phyloP scores from a whole-genome alignment of 2,888 invertebrate genomes.

The Euplexia lucipara region DNA sequence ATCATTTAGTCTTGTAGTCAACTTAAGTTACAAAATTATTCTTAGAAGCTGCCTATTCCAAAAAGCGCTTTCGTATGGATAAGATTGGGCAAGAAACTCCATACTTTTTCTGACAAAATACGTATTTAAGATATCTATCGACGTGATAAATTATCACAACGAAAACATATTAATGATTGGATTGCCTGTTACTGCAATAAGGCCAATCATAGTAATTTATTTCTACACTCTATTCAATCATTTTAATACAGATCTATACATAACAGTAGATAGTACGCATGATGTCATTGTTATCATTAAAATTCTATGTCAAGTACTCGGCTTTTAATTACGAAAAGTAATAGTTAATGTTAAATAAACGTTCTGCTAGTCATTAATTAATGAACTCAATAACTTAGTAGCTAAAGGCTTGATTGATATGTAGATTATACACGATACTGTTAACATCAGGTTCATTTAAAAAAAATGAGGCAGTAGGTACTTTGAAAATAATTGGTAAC shows the following conservation, averaged over 20 bases:
- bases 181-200: too few species aligned
- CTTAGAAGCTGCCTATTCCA: too few species aligned
- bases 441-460: too few species aligned
- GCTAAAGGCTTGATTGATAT: slow-evolving; percentile 16
- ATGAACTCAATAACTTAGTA: slow-evolving; percentile 29
- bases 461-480: too few species aligned
- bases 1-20: too few species aligned
- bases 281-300: slow-evolving; percentile 43
- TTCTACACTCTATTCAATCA: slow-evolving; percentile 1
- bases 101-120: too few species aligned
- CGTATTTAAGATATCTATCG: too few species aligned
- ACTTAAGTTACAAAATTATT: too few species aligned
- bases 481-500: background rate
- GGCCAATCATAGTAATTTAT: background rate
- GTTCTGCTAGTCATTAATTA: background rate
- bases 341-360: slow-evolving; percentile 16
- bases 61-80: too few species aligned
- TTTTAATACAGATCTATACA: slow-evolving; percentile 5
- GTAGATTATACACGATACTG: background rate
- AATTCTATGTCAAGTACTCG: slow-evolving; percentile 24
- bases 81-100: too few species aligned
- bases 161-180: too few species aligned
- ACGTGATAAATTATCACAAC: too few species aligned
- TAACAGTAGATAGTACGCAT: background rate
- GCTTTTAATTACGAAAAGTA: slow-evolving; percentile 43